Conservation (phyloP, 2,797 vertebrate species). For the Martes flavigula region DNA sequence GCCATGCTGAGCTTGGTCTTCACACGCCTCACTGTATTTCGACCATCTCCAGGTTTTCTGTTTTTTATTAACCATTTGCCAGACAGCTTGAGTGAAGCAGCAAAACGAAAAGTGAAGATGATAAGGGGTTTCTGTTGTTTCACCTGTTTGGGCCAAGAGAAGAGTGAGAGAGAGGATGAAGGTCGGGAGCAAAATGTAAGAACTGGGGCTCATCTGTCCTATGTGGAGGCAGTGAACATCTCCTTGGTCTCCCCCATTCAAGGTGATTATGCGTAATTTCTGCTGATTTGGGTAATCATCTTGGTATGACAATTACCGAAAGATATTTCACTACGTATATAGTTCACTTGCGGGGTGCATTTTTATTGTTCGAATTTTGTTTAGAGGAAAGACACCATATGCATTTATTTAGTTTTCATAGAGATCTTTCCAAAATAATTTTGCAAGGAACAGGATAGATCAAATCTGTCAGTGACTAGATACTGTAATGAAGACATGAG, state of each 20-base stretch:
- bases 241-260: not conserved
- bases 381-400: not conserved
- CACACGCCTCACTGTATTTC: not conserved
- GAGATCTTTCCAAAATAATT: slow-evolving; percentile 48
- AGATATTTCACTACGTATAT: slow-evolving; percentile 23
- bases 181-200: slow-evolving; percentile 36
- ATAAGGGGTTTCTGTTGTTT: slow-evolving; percentile 61
- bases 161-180: not conserved
- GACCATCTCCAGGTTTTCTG: slow-evolving; percentile 37
- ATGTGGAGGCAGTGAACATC: slow-evolving; percentile 41
- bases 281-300: slow-evolving; percentile 8
- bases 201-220: slow-evolving; percentile 4
- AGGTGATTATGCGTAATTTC: not conserved
- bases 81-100: slow-evolving; percentile 49
- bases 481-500: slow-evolving; percentile 36
- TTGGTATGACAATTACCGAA: not conserved
- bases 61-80: not conserved
- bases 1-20: not conserved
- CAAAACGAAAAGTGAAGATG: slow-evolving; percentile 25
- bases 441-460: not conserved
- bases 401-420: not conserved
- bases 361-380: slow-evolving; percentile 58
- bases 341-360: not conserved
- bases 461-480: slow-evolving; percentile 27
- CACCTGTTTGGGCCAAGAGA: slow-evolving; percentile 51